Percentiles rank a stretch among this genome's conserved stretches.
phyloP scores from a whole-genome alignment of 92 coral and sea anemone species.

The Palythoa caribaeorum region DNA sequence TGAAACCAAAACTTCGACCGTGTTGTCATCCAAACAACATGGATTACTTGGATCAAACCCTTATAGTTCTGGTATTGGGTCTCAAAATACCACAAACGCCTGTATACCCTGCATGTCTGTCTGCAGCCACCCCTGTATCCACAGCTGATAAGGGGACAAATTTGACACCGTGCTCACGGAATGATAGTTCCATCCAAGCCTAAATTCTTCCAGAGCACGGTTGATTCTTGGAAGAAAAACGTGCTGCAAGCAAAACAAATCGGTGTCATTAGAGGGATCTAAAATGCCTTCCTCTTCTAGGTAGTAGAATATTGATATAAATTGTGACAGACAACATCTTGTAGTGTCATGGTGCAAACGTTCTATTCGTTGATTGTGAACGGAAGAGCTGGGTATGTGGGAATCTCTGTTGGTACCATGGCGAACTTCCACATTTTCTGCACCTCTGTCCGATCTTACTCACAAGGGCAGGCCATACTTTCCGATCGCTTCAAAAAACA shows the following conservation, averaged over 20 bases:
- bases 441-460: conserved; percentile 55
- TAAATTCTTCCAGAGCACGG: conserved; percentile 22
- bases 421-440: conserved; percentile 35
- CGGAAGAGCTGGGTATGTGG: conserved; percentile 41
- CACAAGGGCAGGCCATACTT: conserved; percentile 62
- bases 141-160: conserved; percentile 40
- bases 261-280: conserved; percentile 24
- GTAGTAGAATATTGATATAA: conserved; percentile 2
- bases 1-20: conserved; percentile 38
- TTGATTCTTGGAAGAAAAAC: conserved; percentile 31
- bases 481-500: conserved; percentile 10
- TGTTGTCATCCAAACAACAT: conserved; percentile 31
- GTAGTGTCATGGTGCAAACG: conserved; percentile 65
- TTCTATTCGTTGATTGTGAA: conserved; percentile 64
- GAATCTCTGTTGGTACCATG: conserved; percentile 39
- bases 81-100: conserved; percentile 37
- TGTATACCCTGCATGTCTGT: neutral
- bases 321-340: conserved; percentile 43
- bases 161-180: conserved; percentile 20
- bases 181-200: conserved; percentile 50
- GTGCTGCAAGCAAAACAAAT: conserved; percentile 46
- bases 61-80: conserved; percentile 3
- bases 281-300: conserved; percentile 46
- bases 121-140: conserved; percentile 35
- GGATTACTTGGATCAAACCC: conserved; percentile 31